These are phyloP conservation scores for Rhegmatorhina hoffmannsi DNA, from an alignment of 2,113 vertebrate species.

Conservation along the genomic window DNA sequence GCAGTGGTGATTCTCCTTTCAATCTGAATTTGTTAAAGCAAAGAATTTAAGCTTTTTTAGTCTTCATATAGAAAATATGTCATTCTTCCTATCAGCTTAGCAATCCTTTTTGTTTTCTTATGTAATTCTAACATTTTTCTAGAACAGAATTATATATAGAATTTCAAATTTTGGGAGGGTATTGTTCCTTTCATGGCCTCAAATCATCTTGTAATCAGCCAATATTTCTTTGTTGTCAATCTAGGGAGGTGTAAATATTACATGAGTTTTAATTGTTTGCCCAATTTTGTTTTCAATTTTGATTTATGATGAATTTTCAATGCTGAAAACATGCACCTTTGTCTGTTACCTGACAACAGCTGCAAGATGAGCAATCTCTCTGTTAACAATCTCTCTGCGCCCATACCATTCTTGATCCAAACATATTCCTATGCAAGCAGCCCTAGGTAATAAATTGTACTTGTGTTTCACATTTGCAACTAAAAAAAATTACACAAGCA, in stretches of 20 bases:
- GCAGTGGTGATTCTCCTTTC: not conserved
- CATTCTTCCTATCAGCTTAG: not conserved
- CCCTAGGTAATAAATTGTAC: not conserved
- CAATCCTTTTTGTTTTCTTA: not conserved
- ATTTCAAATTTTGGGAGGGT: not conserved
- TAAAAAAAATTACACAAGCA: not conserved
- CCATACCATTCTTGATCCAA: not conserved
- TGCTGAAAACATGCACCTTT: not conserved
- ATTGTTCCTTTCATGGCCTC: not conserved
- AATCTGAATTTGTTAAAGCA: not conserved
- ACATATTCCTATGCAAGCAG: not conserved
- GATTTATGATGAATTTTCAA: not conserved
- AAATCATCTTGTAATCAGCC: not conserved
- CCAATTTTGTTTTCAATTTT: not conserved
- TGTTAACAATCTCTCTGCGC: slow-evolving; percentile 12
- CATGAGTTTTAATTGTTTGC: not conserved
- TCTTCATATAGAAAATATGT: not conserved
- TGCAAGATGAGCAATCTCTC: not conserved
- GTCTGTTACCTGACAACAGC: slow-evolving; percentile 14
- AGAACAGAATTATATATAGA: not conserved
- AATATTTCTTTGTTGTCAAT: not conserved
- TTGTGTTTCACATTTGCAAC: not conserved
- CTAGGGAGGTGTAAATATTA: not conserved
- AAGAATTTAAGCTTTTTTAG: not conserved
- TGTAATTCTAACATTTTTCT: not conserved